A percentile compares a stretch with the other conserved stretches of the same genome.
Evolutionary conservation across 2,797 vertebrate genomes (phyloP).

Genomic region (Pipistrellus pygmaeus): DNA sequence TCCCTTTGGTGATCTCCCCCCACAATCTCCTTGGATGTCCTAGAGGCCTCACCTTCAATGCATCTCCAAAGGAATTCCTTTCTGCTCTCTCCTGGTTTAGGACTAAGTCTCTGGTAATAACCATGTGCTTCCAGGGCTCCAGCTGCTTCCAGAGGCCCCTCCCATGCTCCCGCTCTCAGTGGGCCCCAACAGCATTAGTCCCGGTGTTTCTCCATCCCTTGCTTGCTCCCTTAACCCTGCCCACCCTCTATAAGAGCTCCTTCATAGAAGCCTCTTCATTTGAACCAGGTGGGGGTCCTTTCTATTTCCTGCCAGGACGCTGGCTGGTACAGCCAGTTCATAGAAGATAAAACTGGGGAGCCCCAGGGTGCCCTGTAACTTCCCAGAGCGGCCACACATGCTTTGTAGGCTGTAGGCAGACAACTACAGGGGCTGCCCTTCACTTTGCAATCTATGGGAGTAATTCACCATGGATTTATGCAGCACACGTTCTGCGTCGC

Average conservation of each 20-base stretch:
- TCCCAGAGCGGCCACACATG: neutral
- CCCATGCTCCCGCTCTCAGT: neutral
- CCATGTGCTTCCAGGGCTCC: neutral
- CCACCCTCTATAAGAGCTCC: neutral
- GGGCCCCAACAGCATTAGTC: neutral
- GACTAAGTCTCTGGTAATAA: neutral
- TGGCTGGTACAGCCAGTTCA: neutral
- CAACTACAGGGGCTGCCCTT: neutral
- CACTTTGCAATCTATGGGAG: neutral
- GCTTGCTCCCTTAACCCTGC: neutral
- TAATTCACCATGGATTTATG: neutral
- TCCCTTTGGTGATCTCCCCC: neutral
- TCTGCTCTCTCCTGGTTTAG: no score
- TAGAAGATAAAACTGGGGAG: neutral
- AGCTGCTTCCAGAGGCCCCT: neutral
- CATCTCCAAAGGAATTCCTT: neutral
- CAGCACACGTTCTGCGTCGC: neutral
- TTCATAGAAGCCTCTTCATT: constrained; percentile 10
- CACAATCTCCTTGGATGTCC: no score
- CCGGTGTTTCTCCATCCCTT: neutral
- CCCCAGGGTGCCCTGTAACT: neutral
- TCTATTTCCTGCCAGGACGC: neutral
- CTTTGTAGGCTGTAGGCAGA: neutral
- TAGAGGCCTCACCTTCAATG: no score
- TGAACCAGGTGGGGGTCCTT: neutral